phyloP scores from a whole-genome alignment of 2,113 vertebrate genomes.

The Phrynocephalus versicolor region DNA sequence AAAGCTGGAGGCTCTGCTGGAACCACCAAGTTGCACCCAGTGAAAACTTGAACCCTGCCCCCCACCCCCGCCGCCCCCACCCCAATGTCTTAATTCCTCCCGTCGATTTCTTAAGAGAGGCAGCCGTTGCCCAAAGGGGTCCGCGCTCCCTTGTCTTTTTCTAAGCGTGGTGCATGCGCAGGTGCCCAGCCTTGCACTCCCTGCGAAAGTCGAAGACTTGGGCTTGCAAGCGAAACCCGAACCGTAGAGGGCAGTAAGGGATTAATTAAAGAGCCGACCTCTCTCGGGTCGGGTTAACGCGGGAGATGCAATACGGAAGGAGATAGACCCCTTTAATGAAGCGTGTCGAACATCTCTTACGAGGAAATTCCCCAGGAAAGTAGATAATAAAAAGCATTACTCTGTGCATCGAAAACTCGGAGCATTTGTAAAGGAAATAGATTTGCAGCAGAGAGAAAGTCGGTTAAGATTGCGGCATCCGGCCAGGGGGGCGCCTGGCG shows the following conservation, averaged over 20 bases:
- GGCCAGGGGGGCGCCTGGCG: too few species aligned
- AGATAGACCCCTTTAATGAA: not conserved
- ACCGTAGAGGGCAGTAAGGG: constrained; percentile 12
- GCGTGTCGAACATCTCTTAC: too few species aligned
- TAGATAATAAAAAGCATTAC: not conserved
- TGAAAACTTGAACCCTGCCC: not conserved
- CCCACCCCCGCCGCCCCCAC: not conserved
- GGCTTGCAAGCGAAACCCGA: not conserved
- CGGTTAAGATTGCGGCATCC: too few species aligned
- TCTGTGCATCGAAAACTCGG: not conserved
- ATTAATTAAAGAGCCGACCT: not conserved
- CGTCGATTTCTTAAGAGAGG: too few species aligned
- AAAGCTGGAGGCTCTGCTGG: not conserved
- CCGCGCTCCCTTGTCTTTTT: not conserved
- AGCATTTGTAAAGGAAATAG: not conserved
- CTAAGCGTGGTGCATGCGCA: not conserved
- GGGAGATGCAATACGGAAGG: not conserved
- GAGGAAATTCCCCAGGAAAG: not conserved
- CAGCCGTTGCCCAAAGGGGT: not conserved
- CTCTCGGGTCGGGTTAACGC: too few species aligned
- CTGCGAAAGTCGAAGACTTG: not conserved
- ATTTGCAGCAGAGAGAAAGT: not conserved
- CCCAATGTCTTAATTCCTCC: too few species aligned
- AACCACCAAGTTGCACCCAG: not conserved
- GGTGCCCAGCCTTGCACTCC: not conserved